phyloP scores from a whole-genome alignment of 2,113 vertebrate genomes.

The Antechinus stuartii region DNA sequence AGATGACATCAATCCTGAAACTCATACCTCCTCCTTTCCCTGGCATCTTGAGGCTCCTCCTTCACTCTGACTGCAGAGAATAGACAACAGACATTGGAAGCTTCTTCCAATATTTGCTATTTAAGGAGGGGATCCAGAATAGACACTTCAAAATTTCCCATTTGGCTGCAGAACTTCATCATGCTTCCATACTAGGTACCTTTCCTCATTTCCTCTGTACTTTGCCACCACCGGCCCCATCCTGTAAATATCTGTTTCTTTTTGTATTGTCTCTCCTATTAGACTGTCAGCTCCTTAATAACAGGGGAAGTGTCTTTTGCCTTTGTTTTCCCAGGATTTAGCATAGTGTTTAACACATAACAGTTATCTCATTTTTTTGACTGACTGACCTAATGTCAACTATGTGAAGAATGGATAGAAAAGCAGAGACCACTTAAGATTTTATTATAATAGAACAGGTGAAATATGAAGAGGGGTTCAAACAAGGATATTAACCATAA shows the following conservation, averaged over 20 bases:
- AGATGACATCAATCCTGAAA: not conserved
- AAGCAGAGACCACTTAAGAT: not conserved
- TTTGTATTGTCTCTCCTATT: not conserved
- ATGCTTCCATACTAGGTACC: not conserved
- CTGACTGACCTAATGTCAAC: not conserved
- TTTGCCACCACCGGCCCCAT: too few species aligned
- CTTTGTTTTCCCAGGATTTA: not conserved
- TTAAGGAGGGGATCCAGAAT: not conserved
- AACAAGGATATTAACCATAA: not conserved
- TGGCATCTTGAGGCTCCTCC: not conserved
- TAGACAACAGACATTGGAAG: not conserved
- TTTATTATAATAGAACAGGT: not conserved
- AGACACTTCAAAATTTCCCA: not conserved
- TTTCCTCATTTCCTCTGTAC: not conserved
- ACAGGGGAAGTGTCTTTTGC: not conserved
- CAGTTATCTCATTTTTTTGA: not conserved
- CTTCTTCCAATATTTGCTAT: not conserved
- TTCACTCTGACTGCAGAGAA: not conserved
- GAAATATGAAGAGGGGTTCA: not conserved
- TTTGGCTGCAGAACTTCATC: not conserved
- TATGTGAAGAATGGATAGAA: not conserved
- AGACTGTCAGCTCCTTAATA: not conserved
- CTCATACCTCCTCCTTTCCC: not conserved
- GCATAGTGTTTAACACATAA: not conserved
- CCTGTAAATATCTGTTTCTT: too few species aligned